Base-by-base conservation (phyloP, 2,113 vertebrate species). In the Fukomys damarensis region DNA sequence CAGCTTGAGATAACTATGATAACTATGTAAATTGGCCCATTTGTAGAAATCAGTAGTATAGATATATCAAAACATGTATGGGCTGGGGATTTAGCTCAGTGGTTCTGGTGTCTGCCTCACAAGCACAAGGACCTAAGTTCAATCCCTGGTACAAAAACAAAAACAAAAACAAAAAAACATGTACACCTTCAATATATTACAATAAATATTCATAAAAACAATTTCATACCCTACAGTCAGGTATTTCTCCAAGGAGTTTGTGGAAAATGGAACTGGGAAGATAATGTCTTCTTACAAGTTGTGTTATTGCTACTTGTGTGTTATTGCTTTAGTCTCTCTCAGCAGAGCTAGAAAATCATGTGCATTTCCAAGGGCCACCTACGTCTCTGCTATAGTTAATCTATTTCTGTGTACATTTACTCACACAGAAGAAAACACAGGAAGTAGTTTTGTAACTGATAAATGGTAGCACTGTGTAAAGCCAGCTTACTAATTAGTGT, bases 361-460 rank as follows among this genome's bases (percentile, higher is more conserved):
- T 54, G 56, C 56, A n/a, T 86, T 91, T 82, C 24, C 52, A 72
- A 66, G 56, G 68, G 24, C 49, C 82, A 87, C 54, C 14, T 19
- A 49, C 19, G n/a, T 28, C 74, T 30, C 19, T 35, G 30, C 41
- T 80, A 65, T 84, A 49, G 17, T 70, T 38, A 93, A 17, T 63
- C 49, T 87, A 35, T 24, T n/a, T 43, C 30, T 77, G 52, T 77
- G 49, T 70, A 54, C 9, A 41, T 84, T 65, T 97, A 56, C 80
- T 95, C 38, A 80, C 72, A 66, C 5, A 16, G 41, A 70, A 79
- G 68, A 83, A 94, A 95, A 43, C 24, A 74, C 17, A 85, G 9
- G 66, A 68, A 95, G 61, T 65, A 66, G 30, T 61, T 93, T 77
- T 87, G 49, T 70, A 92, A 65, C 43, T 87, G 84, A 61, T 85